Evolutionary conservation across 2,888 invertebrate genomes (phyloP).

Genomic region (Pterostichus niger): DNA sequence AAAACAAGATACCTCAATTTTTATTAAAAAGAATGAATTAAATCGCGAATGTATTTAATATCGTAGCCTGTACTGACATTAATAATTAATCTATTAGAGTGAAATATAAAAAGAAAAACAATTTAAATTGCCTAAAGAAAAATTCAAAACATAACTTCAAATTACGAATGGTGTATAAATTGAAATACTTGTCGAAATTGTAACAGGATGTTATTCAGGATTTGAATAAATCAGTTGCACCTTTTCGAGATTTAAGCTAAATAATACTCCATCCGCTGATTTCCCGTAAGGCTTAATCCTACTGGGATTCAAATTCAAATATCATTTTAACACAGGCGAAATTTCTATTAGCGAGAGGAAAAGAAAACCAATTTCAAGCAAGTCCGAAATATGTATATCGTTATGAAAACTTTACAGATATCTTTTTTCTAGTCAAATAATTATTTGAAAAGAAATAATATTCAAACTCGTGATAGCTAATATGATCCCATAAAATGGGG

Average conservation of each 20-base stretch:
- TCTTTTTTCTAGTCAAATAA: too few relatives aligned
- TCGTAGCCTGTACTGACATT: too few relatives aligned
- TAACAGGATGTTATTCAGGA: constrained; percentile 18
- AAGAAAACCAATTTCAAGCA: constrained; percentile 21
- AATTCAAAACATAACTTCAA: too few relatives aligned
- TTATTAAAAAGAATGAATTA: too few relatives aligned
- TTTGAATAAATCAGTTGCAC: constrained; percentile 42
- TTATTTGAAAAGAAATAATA: too few relatives aligned
- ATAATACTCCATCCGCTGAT: constrained; percentile 43
- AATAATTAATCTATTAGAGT: too few relatives aligned
- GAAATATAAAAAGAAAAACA: not conserved
- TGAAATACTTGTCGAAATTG: constrained; percentile 1
- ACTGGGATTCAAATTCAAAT: constrained; percentile 40
- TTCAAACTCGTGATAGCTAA: too few relatives aligned
- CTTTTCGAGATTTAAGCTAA: constrained; percentile 32
- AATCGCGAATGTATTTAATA: too few relatives aligned
- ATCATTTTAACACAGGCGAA: constrained; percentile 40
- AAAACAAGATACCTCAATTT: too few relatives aligned
- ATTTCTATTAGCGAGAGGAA: constrained; percentile 35
- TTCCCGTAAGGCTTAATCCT: constrained; percentile 41
- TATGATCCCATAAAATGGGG: too few relatives aligned
- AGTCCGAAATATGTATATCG: not conserved
- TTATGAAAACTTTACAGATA: too few relatives aligned
- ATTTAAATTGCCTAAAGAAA: not conserved
- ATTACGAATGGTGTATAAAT: not conserved